Percentiles rank a stretch among this genome's conserved stretches.
These are phyloP conservation scores for Clupea harengus DNA, from an alignment of 2,113 vertebrate genomes.

Conservation along the genomic window DNA sequence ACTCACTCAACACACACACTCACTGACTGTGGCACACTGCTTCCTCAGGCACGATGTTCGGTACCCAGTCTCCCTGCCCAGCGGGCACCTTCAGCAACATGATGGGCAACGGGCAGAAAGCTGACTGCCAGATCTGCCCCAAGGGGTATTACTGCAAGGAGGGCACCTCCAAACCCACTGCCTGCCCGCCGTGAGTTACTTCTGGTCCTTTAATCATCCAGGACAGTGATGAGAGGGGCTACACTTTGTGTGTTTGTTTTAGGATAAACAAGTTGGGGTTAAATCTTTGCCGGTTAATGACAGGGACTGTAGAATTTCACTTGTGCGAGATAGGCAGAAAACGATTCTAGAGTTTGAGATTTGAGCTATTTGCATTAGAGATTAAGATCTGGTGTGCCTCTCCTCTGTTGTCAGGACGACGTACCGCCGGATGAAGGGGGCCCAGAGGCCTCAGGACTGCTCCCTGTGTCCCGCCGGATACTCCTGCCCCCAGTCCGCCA, in stretches of 20 bases:
- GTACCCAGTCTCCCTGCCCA: slow-evolving; percentile 81
- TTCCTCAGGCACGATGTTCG: slow-evolving; percentile 69
- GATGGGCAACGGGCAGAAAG: slow-evolving; percentile 68
- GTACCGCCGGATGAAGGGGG: slow-evolving; percentile 68
- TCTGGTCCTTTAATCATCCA: no score
- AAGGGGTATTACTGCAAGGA: slow-evolving; percentile 78
- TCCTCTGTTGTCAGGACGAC: slow-evolving; percentile 70
- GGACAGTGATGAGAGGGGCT: no score
- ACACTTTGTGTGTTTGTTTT: no score
- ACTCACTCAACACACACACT: no score
- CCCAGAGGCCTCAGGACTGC: slow-evolving; percentile 71
- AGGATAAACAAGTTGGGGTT: no score
- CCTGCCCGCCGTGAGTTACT: slow-evolving; percentile 78
- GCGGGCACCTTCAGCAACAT: slow-evolving; percentile 75
- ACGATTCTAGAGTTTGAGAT: no score
- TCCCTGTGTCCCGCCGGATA: slow-evolving; percentile 78
- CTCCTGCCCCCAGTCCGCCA: slow-evolving; percentile 79
- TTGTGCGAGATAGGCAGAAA: no score
- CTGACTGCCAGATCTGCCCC: slow-evolving; percentile 79
- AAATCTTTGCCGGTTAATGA: no score
- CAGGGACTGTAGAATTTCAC: no score
- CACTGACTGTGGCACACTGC: slow-evolving; percentile 36
- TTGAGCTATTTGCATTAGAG: no score
- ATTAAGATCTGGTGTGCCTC: no score
- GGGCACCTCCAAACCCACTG: slow-evolving; percentile 79